Evolutionary conservation across 2,888 invertebrate genomes (phyloP), one percentile per base, ranked within the genome.

Genomic region (Thysanoteuthis rhombus): DNA sequence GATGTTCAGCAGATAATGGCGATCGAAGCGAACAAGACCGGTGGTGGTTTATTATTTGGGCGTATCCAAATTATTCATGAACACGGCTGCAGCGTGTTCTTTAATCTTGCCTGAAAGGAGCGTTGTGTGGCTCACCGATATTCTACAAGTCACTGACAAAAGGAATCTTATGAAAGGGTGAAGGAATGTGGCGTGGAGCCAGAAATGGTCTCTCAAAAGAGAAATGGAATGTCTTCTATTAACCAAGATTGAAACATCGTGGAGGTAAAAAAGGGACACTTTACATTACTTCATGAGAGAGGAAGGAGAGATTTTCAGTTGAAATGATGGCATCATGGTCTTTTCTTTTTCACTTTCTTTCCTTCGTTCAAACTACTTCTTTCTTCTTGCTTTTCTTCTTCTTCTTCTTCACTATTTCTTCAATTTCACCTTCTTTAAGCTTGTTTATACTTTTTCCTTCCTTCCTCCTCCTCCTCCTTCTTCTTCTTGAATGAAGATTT

Each of bases 51-150:
- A 75, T 75, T 75, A 75, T 75, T 75, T 75, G n/a, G 75, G 75
- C 75, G 75, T 75, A 75, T 75, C n/a, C n/a, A 75, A 75, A 75
- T 75, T 75, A 75, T 75, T 75, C 75, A 75, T 75, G n/a, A n/a
- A 75, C 75, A 75, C 75, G 75, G 16, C 75, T n/a, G n/a, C n/a
- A n/a, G 36, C n/a, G 75, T 75, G 75, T 75, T 75, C 75, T 75
- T 75, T 75, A 75, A 75, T 75, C 75, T n/a, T 75, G n/a, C n/a
- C n/a, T 75, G 75, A 75, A 75, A 75, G n/a, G 75, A 75, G 19
- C n/a, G n/a, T 16, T 75, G n/a, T 12, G n/a, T n/a, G 75, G 75
- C n/a, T 75, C 75, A n/a, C 3, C n/a, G n/a, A 16, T 75, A n/a
- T 75, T n/a, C 75, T 75, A 75, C 75, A n/a, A n/a, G 4, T 75